Conservation (phyloP, 2,113 vertebrate species). For the Peromyscus maniculatus region DNA sequence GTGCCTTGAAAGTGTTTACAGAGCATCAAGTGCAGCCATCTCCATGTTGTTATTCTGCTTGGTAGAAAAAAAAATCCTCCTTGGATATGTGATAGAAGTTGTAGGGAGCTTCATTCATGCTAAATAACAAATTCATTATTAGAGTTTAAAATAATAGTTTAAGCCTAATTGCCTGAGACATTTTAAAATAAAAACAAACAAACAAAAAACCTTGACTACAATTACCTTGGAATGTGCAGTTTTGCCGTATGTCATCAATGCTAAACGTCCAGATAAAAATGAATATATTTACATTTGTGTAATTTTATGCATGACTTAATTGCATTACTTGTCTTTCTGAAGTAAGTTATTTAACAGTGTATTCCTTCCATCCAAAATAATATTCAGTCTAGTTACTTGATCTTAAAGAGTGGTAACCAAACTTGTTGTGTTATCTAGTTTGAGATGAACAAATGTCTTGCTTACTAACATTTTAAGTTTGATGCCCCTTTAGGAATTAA, state of each 20-base stretch:
- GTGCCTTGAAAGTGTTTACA: accelerated
- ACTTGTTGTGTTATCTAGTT: conserved; percentile 13
- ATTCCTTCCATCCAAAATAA: conserved; percentile 25
- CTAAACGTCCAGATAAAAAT: conserved; percentile 36
- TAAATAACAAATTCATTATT: conserved; percentile 21
- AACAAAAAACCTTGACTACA: background rate
- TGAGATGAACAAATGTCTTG: background rate
- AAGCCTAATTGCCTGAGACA: conserved; percentile 5
- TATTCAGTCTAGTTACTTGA: background rate
- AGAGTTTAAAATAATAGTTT: background rate
- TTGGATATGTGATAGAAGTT: background rate
- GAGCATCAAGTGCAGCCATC: too few relatives aligned
- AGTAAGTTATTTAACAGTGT: conserved; percentile 11
- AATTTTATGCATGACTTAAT: conserved; percentile 26
- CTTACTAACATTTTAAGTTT: background rate
- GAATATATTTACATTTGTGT: conserved; percentile 10
- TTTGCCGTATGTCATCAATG: background rate
- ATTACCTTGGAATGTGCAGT: background rate
- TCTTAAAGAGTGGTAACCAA: background rate
- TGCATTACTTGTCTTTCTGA: background rate
- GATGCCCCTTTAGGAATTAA: background rate
- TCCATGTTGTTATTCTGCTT: background rate
- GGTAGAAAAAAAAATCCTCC: background rate
- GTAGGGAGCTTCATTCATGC: background rate
- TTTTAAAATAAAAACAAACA: background rate